phyloP scores from a whole-genome alignment of 1,140 invertebrate genomes.

The Ceratosolen fusciceps region DNA sequence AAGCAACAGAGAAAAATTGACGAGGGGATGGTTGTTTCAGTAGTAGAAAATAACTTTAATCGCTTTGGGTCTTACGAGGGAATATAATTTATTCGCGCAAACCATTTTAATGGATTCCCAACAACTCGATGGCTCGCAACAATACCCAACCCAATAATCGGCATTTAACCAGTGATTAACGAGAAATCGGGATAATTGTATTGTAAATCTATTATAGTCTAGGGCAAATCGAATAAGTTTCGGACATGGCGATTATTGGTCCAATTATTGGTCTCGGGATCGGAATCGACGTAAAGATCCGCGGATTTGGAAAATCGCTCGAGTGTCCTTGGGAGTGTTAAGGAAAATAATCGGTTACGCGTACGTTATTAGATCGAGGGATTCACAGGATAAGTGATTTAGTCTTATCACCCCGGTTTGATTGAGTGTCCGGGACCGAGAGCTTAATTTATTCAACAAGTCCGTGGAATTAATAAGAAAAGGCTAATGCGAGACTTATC shows the following conservation, averaged over 20 bases:
- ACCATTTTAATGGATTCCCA: constrained; percentile 14
- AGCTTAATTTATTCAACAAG: not conserved
- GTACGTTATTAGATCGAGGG: constrained; percentile 11
- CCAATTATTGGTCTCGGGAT: no score
- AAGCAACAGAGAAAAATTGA: no score
- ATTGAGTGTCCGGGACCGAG: constrained; percentile 17
- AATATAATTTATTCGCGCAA: constrained; percentile 40
- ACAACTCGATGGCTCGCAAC: not conserved
- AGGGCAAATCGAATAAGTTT: not conserved
- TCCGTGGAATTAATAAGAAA: not conserved
- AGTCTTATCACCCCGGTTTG: not conserved
- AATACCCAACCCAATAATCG: constrained; percentile 25
- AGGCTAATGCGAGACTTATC: not conserved
- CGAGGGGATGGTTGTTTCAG: no score
- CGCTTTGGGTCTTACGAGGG: no score
- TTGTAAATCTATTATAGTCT: not conserved
- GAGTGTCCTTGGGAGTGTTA: not conserved
- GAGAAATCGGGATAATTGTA: constrained; percentile 53
- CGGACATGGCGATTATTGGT: no score
- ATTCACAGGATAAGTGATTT: constrained; percentile 18
- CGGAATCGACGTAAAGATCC: no score
- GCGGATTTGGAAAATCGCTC: no score
- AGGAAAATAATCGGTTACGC: constrained; percentile 24
- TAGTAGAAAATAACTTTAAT: no score
- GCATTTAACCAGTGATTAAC: constrained; percentile 53